Evolutionary conservation across 2,113 vertebrate genomes (phyloP).

Genomic region (Chloroceryle aenea): DNA sequence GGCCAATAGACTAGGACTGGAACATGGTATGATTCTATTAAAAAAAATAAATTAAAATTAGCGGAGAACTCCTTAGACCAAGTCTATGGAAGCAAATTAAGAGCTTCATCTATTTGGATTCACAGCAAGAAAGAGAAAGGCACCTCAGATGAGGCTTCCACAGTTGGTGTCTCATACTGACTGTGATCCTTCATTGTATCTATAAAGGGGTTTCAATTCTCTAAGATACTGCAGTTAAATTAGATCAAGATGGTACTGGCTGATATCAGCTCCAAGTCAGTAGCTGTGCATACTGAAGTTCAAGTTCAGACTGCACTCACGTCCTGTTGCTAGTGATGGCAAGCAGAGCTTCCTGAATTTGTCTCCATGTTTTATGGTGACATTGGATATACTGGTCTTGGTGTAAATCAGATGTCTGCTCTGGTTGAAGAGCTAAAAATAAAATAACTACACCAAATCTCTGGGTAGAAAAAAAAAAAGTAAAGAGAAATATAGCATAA

Average conservation of each 20-base stretch:
- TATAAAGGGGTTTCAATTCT: background rate
- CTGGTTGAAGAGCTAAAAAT: background rate
- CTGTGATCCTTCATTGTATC: background rate
- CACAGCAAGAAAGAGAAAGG: too few relatives aligned
- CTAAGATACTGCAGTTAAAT: background rate
- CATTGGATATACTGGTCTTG: background rate
- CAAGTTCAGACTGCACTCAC: background rate
- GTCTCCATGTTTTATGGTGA: background rate
- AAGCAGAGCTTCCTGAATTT: background rate
- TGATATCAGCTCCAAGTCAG: background rate
- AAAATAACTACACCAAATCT: background rate
- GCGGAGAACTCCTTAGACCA: background rate
- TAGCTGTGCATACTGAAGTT: background rate
- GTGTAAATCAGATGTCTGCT: background rate
- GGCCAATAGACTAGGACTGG: background rate
- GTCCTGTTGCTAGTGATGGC: background rate
- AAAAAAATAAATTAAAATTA: background rate
- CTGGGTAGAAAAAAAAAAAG: background rate
- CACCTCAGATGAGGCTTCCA: background rate
- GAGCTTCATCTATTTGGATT: background rate
- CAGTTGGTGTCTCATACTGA: background rate
- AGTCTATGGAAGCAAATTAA: background rate
- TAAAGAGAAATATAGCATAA: background rate
- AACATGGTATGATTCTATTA: background rate
- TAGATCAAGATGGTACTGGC: background rate